phyloP scores from a whole-genome alignment of 2,113 vertebrate species.

The Forbesichthys papilliferus region DNA sequence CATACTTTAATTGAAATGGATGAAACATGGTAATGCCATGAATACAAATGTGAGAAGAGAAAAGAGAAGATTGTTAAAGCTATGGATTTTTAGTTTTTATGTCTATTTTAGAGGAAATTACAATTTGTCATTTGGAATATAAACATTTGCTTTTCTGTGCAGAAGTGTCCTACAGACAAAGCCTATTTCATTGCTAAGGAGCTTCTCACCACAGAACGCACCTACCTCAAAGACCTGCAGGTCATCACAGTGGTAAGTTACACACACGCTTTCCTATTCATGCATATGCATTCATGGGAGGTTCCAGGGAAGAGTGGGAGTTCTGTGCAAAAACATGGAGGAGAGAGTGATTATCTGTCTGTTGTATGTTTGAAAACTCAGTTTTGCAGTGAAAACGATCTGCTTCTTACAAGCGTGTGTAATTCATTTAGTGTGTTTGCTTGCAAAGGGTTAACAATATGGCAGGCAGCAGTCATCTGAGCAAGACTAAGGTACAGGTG shows the following conservation, averaged over 20 bases:
- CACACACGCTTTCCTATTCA: neutral
- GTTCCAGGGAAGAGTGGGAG: neutral
- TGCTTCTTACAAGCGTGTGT: too few relatives aligned
- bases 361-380: too few relatives aligned
- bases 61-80: neutral
- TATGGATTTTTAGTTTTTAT: neutral
- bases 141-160: constrained; percentile 59
- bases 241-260: constrained; percentile 86
- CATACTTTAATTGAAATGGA: too few relatives aligned
- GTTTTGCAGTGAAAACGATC: too few relatives aligned
- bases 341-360: too few relatives aligned
- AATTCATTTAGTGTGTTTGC: too few relatives aligned
- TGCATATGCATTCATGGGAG: neutral
- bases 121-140: neutral
- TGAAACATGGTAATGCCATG: too few relatives aligned
- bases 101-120: neutral
- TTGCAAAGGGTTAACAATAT: too few relatives aligned
- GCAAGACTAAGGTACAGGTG: too few relatives aligned
- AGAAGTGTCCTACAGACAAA: constrained; percentile 93
- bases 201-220: constrained; percentile 88
- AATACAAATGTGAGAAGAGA: too few relatives aligned
- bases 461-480: too few relatives aligned
- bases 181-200: constrained; percentile 96
- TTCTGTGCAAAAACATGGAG: too few relatives aligned
- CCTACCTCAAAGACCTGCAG: constrained; percentile 93